Evolutionary conservation across 2,113 vertebrate genomes (phyloP), one percentile per base, ranked within the genome.

Genomic region (Malurus cyaneus): DNA sequence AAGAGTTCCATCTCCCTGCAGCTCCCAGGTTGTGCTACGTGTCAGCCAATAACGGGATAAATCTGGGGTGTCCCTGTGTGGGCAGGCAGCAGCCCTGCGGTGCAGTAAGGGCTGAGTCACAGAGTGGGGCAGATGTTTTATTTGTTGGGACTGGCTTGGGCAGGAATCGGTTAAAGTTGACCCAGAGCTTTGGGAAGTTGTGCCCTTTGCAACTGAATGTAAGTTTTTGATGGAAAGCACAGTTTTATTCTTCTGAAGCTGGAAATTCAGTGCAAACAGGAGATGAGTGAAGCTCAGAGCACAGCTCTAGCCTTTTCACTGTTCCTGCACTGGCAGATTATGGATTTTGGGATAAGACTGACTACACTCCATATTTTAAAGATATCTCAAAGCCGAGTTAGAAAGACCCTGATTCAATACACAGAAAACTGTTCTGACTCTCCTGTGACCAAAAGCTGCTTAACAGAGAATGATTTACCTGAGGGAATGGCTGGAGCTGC

Each of bases 51-150:
- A 18, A 67, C 2, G 44, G 53, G 24, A 32, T 15, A 46, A 57
- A 47, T 23, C 34, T 23, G n/a, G 34, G 3, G 29, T 14, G 8
- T 13, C 17, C 2, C 24, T 0, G 10, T 1, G 8, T 5, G 24
- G 72, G 91, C 60, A 86, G 47, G 25, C 66, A 53, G 87, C 56
- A 32, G 13, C 9, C 12, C 81, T 16, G 9, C 0, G 0, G 20
- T 23, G 79, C 66, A 8, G 21, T 4, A 12, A 49, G 4, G 4
- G 44, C 52, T 21, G 28, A 54, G 61, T 12, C 42, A 49, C 44
- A 56, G 53, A 10, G 1, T 0, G 20, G 2, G 12, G 61, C 44
- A 44, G 11, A 8, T 3, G 19, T 23, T 19, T 9, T 16, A 54
- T 66, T 59, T 34, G 25, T 7, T 71, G 49, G 41, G 15, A 29